Conservation (phyloP, 2,888 invertebrate genomes). For the Pristionchus maxplancki region DNA sequence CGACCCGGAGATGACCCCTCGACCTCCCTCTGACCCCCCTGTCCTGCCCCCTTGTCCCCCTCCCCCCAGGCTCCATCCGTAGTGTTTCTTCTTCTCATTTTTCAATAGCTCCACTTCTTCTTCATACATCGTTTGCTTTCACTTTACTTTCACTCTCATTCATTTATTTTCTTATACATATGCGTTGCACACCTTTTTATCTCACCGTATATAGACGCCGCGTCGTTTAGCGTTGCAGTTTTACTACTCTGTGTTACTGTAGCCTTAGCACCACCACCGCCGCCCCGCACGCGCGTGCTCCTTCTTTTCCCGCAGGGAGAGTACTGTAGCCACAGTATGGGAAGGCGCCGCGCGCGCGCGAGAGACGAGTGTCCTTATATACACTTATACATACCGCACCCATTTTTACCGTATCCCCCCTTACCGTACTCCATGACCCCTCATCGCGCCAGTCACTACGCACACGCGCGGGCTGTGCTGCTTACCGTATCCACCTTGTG, state of each 20-base stretch:
- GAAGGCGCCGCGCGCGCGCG: constrained; percentile 7
- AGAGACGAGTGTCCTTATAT: constrained; percentile 2
- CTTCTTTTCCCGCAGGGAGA: not conserved
- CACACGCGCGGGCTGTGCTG: not conserved
- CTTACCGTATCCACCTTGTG: constrained; percentile 19
- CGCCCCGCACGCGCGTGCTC: not conserved
- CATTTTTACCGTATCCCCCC: not conserved
- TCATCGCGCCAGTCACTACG: constrained; percentile 40
- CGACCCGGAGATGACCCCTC: constrained; percentile 31
- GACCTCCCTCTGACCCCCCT: constrained; percentile 11
- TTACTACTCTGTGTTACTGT: constrained; percentile 45
- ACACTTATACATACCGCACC: constrained; percentile 28
- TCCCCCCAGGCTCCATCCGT: not conserved
- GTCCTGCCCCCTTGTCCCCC: not conserved
- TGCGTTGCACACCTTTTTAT: not conserved
- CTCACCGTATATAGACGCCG: constrained; percentile 11
- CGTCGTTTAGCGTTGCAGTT: constrained; percentile 26
- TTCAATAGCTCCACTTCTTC: not conserved
- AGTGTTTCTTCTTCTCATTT: not conserved
- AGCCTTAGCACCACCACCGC: not conserved
- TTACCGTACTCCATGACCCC: not conserved
- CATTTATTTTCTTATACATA: constrained; percentile 38
- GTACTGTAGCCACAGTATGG: not conserved
- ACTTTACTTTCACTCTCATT: constrained; percentile 37
- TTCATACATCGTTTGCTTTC: too few relatives aligned